Conservation (phyloP, 2,113 vertebrate genomes). For the Madoqua kirkii region DNA sequence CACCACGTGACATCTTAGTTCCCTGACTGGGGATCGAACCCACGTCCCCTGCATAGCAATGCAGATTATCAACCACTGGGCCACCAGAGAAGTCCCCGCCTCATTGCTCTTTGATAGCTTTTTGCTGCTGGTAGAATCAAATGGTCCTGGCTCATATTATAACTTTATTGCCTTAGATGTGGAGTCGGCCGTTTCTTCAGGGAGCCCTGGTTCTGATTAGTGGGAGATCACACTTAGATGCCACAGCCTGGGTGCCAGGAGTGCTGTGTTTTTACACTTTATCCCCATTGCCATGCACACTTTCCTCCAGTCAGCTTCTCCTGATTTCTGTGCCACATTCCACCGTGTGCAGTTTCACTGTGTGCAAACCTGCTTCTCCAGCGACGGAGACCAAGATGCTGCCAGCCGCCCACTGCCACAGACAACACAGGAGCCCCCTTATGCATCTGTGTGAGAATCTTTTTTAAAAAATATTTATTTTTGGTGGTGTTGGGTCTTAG, state of each 20-base stretch:
- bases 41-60: not conserved
- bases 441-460: not conserved
- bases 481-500: not conserved
- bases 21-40: fast-evolving
- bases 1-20: not conserved
- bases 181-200: not conserved
- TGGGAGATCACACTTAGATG: not conserved
- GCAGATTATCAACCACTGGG: not conserved
- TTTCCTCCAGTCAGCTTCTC: not conserved
- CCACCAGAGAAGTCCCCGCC: not conserved
- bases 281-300: not conserved
- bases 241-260: not conserved
- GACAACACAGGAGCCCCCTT: not conserved
- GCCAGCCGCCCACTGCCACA: not conserved
- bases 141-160: not conserved
- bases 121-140: not conserved
- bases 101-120: not conserved
- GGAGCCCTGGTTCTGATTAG: not conserved
- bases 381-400: not conserved
- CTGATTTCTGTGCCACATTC: not conserved
- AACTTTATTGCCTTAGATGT: not conserved
- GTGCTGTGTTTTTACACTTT: not conserved
- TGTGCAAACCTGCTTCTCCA: not conserved
- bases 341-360: not conserved
- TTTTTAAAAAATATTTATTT: not conserved